phyloP scores from a whole-genome alignment of 2,797 vertebrate species.

The Characodon lateralis region DNA sequence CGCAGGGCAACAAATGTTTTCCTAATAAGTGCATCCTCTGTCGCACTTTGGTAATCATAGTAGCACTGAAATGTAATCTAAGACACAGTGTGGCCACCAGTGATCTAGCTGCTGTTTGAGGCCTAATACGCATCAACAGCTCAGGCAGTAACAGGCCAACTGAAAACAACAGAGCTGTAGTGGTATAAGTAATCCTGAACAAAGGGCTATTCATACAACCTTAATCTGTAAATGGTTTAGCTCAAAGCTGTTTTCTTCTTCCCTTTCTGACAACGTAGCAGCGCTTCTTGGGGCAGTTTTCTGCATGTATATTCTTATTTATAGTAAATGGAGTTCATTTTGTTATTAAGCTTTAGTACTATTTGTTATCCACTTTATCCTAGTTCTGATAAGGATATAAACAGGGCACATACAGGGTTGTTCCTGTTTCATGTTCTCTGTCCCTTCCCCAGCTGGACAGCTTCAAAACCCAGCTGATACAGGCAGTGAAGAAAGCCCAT shows the following conservation, averaged over 20 bases:
- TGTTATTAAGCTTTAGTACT: not conserved
- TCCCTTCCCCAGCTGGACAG: slow-evolving; percentile 84
- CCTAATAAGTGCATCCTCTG: not conserved
- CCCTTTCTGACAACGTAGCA: slow-evolving; percentile 9
- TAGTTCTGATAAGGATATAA: slow-evolving; percentile 11
- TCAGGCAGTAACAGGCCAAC: slow-evolving; percentile 1
- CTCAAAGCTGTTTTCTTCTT: slow-evolving; percentile 10
- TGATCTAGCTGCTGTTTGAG: slow-evolving; percentile 19
- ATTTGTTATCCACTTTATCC: not conserved
- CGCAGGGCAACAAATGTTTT: not conserved
- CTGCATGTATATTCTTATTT: slow-evolving; percentile 2
- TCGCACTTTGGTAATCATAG: not conserved
- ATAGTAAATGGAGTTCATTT: slow-evolving; percentile 3
- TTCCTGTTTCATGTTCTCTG: slow-evolving; percentile 4
- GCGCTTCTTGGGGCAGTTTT: not conserved
- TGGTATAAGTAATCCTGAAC: slow-evolving; percentile 2
- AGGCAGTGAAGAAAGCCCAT: slow-evolving; percentile 93
- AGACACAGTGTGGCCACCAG: slow-evolving; percentile 19
- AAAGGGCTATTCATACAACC: slow-evolving; percentile 20
- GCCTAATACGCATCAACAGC: slow-evolving; percentile 12
- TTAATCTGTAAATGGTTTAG: slow-evolving; percentile 1
- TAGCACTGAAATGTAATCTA: not conserved
- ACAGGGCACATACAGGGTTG: not conserved
- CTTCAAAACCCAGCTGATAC: slow-evolving; percentile 90
- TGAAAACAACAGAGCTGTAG: slow-evolving; percentile 31